A percentile compares a stretch with the other conserved stretches of the same genome.
Conservation (phyloP, 2,888 invertebrate genomes). For the Melanchra persicariae region DNA sequence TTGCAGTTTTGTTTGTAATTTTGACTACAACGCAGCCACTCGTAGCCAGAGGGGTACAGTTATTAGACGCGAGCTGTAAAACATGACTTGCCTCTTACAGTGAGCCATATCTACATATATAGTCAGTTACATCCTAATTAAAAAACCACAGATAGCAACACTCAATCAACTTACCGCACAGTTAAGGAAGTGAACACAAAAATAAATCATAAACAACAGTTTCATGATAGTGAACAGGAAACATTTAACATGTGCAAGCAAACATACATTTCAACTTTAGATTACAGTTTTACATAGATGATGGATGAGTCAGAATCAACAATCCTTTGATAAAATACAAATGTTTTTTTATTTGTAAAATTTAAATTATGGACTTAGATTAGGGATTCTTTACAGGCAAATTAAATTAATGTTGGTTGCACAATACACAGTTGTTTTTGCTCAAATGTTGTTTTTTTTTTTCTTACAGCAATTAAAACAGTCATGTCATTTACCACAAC, state of each 20-base stretch:
- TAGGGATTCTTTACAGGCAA: conserved; percentile 18
- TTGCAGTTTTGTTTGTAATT: too few relatives aligned
- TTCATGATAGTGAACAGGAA: conserved; percentile 13
- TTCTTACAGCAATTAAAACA: conserved; percentile 2
- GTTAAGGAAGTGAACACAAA: conserved; percentile 2
- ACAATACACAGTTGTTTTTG: conserved; percentile 12
- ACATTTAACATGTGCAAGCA: conserved; percentile 5
- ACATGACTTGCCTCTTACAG: background rate
- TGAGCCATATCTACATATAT: background rate
- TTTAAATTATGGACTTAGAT: background rate
- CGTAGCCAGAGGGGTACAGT: too few relatives aligned
- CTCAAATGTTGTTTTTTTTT: conserved; percentile 3
- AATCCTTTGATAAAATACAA: too few relatives aligned
- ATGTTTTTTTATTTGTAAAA: too few relatives aligned
- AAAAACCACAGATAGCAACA: conserved; percentile 9
- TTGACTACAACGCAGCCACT: too few relatives aligned
- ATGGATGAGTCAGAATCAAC: too few relatives aligned
- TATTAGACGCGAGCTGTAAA: too few relatives aligned
- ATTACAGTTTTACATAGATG: background rate
- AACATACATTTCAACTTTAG: background rate
- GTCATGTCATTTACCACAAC: background rate
- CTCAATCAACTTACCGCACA: conserved; percentile 2
- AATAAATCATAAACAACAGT: background rate
- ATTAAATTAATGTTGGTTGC: conserved; percentile 43
- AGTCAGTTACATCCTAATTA: background rate